Evolutionary conservation across 2,113 vertebrate species (phyloP).

Genomic region (Crocuta crocuta): DNA sequence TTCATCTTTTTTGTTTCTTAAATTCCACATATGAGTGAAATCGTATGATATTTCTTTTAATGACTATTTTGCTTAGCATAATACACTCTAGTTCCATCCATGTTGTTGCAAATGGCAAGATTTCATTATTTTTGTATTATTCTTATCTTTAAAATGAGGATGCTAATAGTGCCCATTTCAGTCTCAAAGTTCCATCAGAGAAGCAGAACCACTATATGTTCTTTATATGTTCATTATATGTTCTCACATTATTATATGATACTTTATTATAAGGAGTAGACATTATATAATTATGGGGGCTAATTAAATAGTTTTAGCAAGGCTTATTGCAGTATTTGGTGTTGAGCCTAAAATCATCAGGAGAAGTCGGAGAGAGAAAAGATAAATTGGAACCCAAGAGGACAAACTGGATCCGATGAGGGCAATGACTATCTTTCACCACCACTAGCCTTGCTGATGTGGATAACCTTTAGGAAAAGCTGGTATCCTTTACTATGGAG

Average conservation of each 20-base stretch:
- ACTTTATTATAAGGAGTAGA: slow-evolving; percentile 32
- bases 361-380: background rate
- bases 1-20: too few species aligned
- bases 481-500: background rate
- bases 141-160: background rate
- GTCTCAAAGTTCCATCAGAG: slow-evolving; percentile 30
- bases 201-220: background rate
- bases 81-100: too few species aligned
- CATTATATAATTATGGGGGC: background rate
- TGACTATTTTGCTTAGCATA: too few species aligned
- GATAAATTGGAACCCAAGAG: background rate
- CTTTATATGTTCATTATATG: too few species aligned
- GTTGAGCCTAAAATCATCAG: background rate
- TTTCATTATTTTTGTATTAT: too few species aligned
- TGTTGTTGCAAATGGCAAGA: too few species aligned
- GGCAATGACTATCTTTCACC: background rate
- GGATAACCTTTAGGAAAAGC: background rate
- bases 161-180: background rate
- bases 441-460: background rate
- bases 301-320: slow-evolving; percentile 7
- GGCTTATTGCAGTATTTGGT: slow-evolving; percentile 26
- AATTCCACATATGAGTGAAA: too few species aligned
- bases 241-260: too few species aligned
- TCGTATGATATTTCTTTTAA: too few species aligned
- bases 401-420: background rate